Percentiles rank a stretch among this genome's conserved stretches.
Evolutionary conservation across 2,888 invertebrate species (phyloP).

Genomic region (Mechanitis messenoides): DNA sequence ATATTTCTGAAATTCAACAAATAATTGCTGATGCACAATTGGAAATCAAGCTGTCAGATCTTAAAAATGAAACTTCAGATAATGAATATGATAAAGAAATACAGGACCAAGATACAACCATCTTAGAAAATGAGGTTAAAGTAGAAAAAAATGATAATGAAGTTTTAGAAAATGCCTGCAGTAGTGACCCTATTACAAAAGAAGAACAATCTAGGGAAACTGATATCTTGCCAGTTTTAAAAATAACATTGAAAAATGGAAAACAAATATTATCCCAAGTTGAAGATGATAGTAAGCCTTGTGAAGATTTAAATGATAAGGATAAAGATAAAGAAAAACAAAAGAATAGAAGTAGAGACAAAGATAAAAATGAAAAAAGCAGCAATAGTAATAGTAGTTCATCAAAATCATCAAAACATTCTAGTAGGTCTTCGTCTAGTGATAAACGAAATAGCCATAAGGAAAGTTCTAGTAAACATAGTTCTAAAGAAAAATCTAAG

Average conservation of each 20-base stretch:
- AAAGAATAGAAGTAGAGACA: slow-evolving; percentile 67
- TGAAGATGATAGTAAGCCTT: slow-evolving; percentile 49
- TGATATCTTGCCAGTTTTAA: slow-evolving; percentile 65
- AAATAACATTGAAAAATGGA: slow-evolving; percentile 83
- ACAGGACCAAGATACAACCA: slow-evolving; percentile 24
- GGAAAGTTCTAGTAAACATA: slow-evolving; percentile 41
- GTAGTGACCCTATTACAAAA: slow-evolving; percentile 29
- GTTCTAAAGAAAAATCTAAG: slow-evolving; percentile 55
- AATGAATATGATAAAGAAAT: slow-evolving; percentile 25
- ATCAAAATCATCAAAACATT: slow-evolving; percentile 54
- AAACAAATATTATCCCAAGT: slow-evolving; percentile 82
- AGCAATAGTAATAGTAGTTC: slow-evolving; percentile 42
- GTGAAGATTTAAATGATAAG: slow-evolving; percentile 51
- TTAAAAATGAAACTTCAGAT: slow-evolving; percentile 31
- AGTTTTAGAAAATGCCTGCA: slow-evolving; percentile 22
- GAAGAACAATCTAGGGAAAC: slow-evolving; percentile 46
- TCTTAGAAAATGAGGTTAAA: slow-evolving; percentile 32
- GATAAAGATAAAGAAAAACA: slow-evolving; percentile 59
- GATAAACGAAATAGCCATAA: slow-evolving; percentile 59
- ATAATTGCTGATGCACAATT: slow-evolving; percentile 50
- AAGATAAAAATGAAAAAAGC: slow-evolving; percentile 37
- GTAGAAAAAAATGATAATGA: slow-evolving; percentile 30
- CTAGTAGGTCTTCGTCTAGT: slow-evolving; percentile 61
- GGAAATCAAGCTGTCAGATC: slow-evolving; percentile 36
- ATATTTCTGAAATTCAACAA: slow-evolving; percentile 56